These are phyloP conservation scores for Maccullochella peelii DNA, from an alignment of 2,113 vertebrate genomes.

Conservation along the genomic window DNA sequence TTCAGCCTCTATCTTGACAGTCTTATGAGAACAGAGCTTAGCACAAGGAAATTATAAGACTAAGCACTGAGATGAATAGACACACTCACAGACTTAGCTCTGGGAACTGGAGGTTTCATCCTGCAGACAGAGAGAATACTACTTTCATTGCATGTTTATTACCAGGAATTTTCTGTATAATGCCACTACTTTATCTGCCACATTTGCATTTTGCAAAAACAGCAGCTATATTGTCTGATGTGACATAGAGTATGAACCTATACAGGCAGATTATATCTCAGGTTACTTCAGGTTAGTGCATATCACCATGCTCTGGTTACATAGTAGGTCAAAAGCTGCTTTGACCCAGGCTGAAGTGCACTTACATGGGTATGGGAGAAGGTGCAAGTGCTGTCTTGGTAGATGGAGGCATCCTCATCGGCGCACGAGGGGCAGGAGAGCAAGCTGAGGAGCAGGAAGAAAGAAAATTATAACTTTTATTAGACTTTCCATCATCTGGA, in stretches of 20 bases:
- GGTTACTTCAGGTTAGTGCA: constrained; percentile 1
- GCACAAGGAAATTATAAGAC: constrained; percentile 8
- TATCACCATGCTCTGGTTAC: background rate
- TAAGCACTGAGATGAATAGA: constrained; percentile 13
- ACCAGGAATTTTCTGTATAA: background rate
- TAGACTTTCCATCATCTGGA: background rate
- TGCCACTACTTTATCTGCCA: background rate
- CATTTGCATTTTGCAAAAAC: constrained; percentile 31
- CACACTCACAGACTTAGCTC: constrained; percentile 78
- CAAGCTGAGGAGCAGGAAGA: constrained; percentile 63
- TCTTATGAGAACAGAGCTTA: background rate
- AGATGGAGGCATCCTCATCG: constrained; percentile 43
- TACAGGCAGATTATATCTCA: background rate
- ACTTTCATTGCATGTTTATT: constrained; percentile 2
- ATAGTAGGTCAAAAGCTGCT: background rate
- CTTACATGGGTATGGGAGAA: constrained; percentile 70
- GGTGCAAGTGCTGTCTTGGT: constrained; percentile 36
- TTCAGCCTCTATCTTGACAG: constrained; percentile 3
- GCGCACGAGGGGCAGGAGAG: constrained; percentile 39
- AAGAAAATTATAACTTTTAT: background rate
- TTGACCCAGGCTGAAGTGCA: constrained; percentile 6
- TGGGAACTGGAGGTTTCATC: constrained; percentile 81
- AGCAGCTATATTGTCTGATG: background rate
- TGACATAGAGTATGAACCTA: background rate
- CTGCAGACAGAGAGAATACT: constrained; percentile 60